phyloP scores from a whole-genome alignment of 2,113 vertebrate species.

The Leptosomus discolor region DNA sequence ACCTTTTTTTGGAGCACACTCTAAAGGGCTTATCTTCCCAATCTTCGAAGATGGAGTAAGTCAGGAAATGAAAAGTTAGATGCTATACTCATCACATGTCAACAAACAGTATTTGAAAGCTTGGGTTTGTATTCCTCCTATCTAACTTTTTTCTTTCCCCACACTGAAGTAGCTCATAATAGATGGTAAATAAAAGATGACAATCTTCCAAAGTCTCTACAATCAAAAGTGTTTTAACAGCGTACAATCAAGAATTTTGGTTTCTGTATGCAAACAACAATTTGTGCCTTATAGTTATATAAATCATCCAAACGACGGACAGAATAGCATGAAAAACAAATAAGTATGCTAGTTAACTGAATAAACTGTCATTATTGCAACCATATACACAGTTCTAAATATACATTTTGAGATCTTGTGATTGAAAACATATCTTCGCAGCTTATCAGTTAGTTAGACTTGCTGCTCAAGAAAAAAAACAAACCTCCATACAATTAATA shows the following conservation, averaged over 20 bases:
- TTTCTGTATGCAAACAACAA: neutral
- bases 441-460: neutral
- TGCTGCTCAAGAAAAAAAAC: neutral
- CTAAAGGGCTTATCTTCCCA: neutral
- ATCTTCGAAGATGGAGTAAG: neutral
- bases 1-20: neutral
- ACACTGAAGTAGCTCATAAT: neutral
- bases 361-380: neutral
- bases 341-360: neutral
- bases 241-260: neutral
- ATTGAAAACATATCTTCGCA: neutral
- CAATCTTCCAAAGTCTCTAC: neutral
- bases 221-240: neutral
- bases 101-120: neutral
- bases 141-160: neutral
- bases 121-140: conserved; percentile 1
- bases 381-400: neutral
- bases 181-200: conserved; percentile 6
- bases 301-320: neutral
- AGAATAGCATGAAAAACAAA: neutral
- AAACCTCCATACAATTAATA: fast-evolving
- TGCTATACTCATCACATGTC: neutral
- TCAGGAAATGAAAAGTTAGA: neutral
- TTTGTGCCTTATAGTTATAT: neutral
- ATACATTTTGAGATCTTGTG: neutral